These are phyloP conservation scores for Hirtodrosophila trivittata DNA, from an alignment of 2,888 invertebrate species.

Conservation along the genomic window DNA sequence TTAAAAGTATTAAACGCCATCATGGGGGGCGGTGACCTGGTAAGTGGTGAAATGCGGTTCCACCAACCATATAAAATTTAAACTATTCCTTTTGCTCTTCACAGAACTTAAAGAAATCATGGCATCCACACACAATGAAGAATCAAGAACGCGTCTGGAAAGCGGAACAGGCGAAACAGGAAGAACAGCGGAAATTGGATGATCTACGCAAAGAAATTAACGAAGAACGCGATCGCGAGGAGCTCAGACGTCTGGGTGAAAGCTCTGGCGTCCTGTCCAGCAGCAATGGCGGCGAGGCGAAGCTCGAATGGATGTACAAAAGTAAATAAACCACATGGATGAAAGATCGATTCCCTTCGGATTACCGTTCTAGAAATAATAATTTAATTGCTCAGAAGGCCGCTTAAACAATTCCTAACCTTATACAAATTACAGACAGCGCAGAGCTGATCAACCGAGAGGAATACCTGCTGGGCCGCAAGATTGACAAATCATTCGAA, in stretches of 20 bases:
- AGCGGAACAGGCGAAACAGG: conserved; percentile 89
- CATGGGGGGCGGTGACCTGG: conserved; percentile 83
- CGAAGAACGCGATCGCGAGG: conserved; percentile 87
- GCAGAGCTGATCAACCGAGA: conserved; percentile 87
- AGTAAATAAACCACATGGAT: conserved; percentile 75
- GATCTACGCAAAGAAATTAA: conserved; percentile 88
- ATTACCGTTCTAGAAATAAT: too few species aligned
- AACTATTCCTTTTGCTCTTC: conserved; percentile 3
- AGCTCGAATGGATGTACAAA: conserved; percentile 96
- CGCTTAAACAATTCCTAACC: background rate
- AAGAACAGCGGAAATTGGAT: conserved; percentile 88
- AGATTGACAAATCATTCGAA: conserved; percentile 90
- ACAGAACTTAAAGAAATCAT: conserved; percentile 91
- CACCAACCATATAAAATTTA: too few species aligned
- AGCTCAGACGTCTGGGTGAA: conserved; percentile 87
- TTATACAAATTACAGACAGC: conserved; percentile 55
- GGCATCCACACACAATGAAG: conserved; percentile 91
- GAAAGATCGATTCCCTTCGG: too few species aligned
- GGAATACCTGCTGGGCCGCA: conserved; percentile 93
- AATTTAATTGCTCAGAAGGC: too few species aligned
- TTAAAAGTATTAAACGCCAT: too few species aligned
- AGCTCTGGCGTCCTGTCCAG: conserved; percentile 84
- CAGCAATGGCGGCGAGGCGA: conserved; percentile 84
- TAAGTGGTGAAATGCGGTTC: conserved; percentile 43
- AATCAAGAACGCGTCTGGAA: conserved; percentile 92